Percentiles rank a stretch among this genome's conserved stretches.
These are phyloP conservation scores for Micropoecilia bifurca DNA, from an alignment of 2,797 vertebrate species.

Conservation along the genomic window DNA sequence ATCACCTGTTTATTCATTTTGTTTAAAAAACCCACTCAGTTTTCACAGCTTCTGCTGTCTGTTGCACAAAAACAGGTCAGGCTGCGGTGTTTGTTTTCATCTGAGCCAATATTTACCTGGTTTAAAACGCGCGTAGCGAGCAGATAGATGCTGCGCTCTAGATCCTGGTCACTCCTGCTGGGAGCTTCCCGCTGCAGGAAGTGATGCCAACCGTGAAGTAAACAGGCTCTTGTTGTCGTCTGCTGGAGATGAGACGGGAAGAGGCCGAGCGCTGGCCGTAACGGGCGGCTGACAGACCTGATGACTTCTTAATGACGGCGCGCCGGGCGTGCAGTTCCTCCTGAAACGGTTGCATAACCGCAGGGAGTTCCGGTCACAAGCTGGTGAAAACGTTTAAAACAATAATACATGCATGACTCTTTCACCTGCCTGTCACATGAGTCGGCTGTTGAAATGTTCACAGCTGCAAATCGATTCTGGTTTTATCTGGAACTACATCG, in stretches of 20 bases:
- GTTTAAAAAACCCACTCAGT: background rate
- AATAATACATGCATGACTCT: background rate
- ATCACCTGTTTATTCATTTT: background rate
- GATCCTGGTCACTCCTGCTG: constrained; percentile 8
- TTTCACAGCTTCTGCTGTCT: background rate
- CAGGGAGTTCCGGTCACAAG: background rate
- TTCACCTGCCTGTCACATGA: constrained; percentile 3
- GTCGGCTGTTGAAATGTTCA: constrained; percentile 11
- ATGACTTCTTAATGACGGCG: constrained; percentile 11
- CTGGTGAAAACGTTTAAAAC: too few relatives aligned
- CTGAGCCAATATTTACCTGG: background rate
- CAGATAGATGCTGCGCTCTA: constrained; percentile 23
- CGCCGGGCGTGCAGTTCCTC: constrained; percentile 27
- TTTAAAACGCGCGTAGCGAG: background rate
- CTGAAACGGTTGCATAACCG: background rate
- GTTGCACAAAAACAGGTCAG: background rate
- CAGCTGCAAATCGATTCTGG: background rate
- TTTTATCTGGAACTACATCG: background rate
- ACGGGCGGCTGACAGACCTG: constrained; percentile 16
- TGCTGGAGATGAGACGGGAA: background rate
- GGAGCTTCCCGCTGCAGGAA: constrained; percentile 32
- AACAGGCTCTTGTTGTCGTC: constrained; percentile 24
- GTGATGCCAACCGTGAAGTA: constrained; percentile 26
- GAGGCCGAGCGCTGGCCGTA: constrained; percentile 1
- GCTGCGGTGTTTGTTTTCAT: background rate